Conservation (phyloP, 2,797 vertebrate species). For the Macropodus opercularis region DNA sequence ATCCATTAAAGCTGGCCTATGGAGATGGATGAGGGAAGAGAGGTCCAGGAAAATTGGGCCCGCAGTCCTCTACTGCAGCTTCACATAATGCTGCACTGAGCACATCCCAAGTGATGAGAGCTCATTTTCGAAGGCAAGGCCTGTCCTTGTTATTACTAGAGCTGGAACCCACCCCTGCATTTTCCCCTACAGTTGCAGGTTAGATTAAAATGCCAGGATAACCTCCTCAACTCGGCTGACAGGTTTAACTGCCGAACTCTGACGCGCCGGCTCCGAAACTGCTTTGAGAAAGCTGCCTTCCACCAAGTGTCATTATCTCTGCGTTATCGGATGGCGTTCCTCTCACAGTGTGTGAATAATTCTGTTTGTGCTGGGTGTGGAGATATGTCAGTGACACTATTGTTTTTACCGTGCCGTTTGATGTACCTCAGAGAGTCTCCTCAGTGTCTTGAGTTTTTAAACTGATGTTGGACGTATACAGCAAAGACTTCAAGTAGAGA, state of each 20-base stretch:
- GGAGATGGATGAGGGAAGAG: conserved; percentile 79
- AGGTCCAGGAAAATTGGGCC: conserved; percentile 67
- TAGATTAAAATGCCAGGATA: conserved; percentile 81
- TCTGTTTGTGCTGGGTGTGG: conserved; percentile 84
- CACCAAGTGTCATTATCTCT: conserved; percentile 81
- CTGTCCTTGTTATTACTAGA: conserved; percentile 69
- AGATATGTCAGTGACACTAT: conserved; percentile 81
- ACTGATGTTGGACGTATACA: conserved; percentile 71
- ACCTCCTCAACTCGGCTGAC: conserved; percentile 79
- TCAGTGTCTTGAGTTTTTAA: conserved; percentile 71
- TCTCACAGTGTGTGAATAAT: conserved; percentile 82
- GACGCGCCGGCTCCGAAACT: conserved; percentile 72
- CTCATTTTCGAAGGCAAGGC: conserved; percentile 63
- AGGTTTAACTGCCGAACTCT: conserved; percentile 78
- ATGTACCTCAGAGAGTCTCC: conserved; percentile 80
- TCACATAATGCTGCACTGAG: conserved; percentile 52
- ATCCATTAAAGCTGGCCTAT: conserved; percentile 79
- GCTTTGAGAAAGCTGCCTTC: conserved; percentile 80
- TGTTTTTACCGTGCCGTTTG: conserved; percentile 81
- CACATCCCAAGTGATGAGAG: conserved; percentile 57
- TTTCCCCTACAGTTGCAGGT: conserved; percentile 57
- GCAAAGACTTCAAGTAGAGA: conserved; percentile 70
- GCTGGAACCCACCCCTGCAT: conserved; percentile 59
- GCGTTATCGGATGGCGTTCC: conserved; percentile 76
- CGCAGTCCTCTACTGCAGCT: conserved; percentile 69